phyloP scores from a whole-genome alignment of 2,113 vertebrate species.

The Boleophthalmus pectinirostris region DNA sequence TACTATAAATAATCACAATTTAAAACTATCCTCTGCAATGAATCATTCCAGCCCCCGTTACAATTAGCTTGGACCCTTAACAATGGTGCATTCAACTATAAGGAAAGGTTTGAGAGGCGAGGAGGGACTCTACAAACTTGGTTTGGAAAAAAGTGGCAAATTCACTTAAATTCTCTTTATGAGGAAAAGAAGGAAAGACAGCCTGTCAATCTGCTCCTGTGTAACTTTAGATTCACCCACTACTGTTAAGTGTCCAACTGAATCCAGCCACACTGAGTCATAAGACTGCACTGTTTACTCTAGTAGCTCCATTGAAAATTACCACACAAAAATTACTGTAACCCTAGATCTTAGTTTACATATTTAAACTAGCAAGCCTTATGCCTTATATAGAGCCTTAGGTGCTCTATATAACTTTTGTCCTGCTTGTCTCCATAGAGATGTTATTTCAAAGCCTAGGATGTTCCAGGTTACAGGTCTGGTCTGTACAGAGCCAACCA shows the following conservation, averaged over 20 bases:
- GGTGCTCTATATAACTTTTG: no score
- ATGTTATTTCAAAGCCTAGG: neutral
- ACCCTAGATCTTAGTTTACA: neutral
- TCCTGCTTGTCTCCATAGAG: no score
- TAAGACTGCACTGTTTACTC: neutral
- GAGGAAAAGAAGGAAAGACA: constrained; percentile 28
- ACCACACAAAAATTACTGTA: neutral
- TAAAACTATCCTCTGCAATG: constrained; percentile 52
- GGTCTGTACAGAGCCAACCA: neutral
- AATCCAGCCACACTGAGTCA: constrained; percentile 1
- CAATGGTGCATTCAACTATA: constrained; percentile 57
- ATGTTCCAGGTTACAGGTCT: neutral
- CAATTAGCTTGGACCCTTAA: constrained; percentile 62
- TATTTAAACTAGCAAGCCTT: no score
- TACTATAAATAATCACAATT: constrained; percentile 74
- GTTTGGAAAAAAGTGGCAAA: constrained; percentile 40
- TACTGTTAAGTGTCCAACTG: constrained; percentile 43
- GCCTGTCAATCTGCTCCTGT: constrained; percentile 21
- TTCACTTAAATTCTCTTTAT: constrained; percentile 43
- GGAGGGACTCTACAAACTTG: constrained; percentile 32
- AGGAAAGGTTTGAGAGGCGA: constrained; percentile 23
- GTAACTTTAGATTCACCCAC: constrained; percentile 19
- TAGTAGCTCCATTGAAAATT: neutral
- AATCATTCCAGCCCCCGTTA: constrained; percentile 39
- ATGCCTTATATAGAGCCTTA: no score